Evolutionary conservation across 2,113 vertebrate species (phyloP).

Genomic region (Salvelinus sp.): DNA sequence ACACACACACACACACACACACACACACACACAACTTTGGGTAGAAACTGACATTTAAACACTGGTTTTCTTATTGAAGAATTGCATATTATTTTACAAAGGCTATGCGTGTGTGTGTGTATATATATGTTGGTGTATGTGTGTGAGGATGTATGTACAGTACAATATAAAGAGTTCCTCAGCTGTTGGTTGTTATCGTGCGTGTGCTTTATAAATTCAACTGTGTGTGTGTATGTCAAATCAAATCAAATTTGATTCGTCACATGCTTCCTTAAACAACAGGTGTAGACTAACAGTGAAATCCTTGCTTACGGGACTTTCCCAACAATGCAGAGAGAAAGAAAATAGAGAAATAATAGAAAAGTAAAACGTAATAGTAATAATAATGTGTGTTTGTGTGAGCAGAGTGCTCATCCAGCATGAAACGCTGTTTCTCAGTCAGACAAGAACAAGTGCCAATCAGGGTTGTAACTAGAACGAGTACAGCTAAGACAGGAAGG

Average conservation of each 20-base stretch:
- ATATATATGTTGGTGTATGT: not conserved
- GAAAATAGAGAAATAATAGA: too few species aligned
- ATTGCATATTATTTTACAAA: constrained; percentile 15
- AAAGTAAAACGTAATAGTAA: too few species aligned
- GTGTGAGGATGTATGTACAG: not conserved
- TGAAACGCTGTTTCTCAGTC: not conserved
- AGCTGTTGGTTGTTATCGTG: too few species aligned
- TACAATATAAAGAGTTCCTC: too few species aligned
- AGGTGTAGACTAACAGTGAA: too few species aligned
- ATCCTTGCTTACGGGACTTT: too few species aligned
- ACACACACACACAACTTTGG: not conserved
- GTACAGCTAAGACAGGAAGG: too few species aligned
- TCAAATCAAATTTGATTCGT: too few species aligned
- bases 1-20: not conserved
- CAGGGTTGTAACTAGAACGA: not conserved
- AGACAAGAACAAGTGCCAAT: not conserved
- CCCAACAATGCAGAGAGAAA: too few species aligned
- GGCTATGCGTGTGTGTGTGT: not conserved
- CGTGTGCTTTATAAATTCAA: constrained; percentile 4
- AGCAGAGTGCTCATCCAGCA: constrained; percentile 1
- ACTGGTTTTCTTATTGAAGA: constrained; percentile 28
- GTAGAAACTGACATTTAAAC: constrained; percentile 30
- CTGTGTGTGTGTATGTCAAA: not conserved
- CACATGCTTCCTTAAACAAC: too few species aligned
- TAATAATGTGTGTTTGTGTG: not conserved